Evolutionary conservation across 2,113 vertebrate species (phyloP), one percentile per base, ranked within the genome.

Genomic region (Collichthys lucidus): DNA sequence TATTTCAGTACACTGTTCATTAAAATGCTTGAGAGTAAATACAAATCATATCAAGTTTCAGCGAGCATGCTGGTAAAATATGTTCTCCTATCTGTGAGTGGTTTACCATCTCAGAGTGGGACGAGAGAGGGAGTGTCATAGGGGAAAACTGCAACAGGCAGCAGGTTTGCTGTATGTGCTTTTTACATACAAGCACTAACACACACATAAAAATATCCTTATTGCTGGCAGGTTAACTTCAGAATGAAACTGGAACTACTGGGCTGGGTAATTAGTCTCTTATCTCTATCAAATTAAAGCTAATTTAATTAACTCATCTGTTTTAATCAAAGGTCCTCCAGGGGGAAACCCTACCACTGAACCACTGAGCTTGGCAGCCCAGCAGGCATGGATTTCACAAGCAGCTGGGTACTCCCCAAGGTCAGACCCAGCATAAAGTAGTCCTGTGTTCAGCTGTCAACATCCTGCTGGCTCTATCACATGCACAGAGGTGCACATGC

Each of bases 251-350:
- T 83, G 80, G 78, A 88, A 88, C 82, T 72, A 69, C 69, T 82
- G 81, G 71, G 85, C 52, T 72, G 82, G 60, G 92, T 94, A 86
- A 92, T 92, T 91, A 93, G 89, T 73, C 67, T 59, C 79, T 86
- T 93, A 91, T 93, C 88, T 90, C 80, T 61, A 84, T 82, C 89
- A 86, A 91, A 90, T 92, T 86, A 86, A 74, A 86, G 82, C 87
- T 93, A 93, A 95, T 92, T 93, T 88, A 93, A 94, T 93, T 65
- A 94, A 93, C 84, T 91, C 79, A 85, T 95, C 89, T 92, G 88
- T 90, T 94, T 92, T 92, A 92, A 92, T 90, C 89, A 90, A 86
- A 85, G 80, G 82, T 93, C 88, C 91, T 91, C 79, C 35, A 40
- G 60, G 89, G 91, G 92, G 89, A 87, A 92, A 90, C 88, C 88